phyloP scores from a whole-genome alignment of 2,113 vertebrate species.

The Marcusenius ussheri region DNA sequence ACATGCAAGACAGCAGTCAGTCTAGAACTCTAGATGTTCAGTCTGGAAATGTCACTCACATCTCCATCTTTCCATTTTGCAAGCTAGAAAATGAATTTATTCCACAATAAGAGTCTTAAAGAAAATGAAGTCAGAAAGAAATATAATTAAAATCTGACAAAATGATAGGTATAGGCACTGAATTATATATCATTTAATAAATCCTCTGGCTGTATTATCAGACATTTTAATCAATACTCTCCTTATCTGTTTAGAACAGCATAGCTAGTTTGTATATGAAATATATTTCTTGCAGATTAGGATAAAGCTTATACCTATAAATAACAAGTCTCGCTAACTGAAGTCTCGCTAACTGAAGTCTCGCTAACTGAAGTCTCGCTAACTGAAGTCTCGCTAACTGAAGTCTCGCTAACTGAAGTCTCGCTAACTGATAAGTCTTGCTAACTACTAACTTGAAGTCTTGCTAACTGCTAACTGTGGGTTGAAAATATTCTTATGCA shows the following conservation, averaged over 20 bases:
- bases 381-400: background rate
- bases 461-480: background rate
- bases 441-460: background rate
- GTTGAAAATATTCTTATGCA: background rate
- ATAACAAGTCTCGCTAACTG: background rate
- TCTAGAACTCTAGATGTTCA: conserved; percentile 31
- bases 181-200: background rate
- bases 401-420: background rate
- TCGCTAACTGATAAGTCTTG: background rate
- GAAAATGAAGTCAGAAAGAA: background rate
- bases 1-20: conserved; percentile 41
- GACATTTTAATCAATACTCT: background rate
- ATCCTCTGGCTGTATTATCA: background rate
- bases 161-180: background rate
- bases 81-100: background rate
- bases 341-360: background rate
- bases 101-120: background rate
- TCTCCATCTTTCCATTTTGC: background rate
- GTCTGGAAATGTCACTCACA: conserved; percentile 16
- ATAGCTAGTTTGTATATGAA: background rate
- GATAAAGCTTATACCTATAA: background rate
- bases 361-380: background rate
- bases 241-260: background rate
- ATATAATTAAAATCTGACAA: background rate
- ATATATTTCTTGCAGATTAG: background rate